A percentile compares a stretch with the other conserved stretches of the same genome.
Evolutionary conservation across 2,113 vertebrate genomes (phyloP).

Genomic region (Daphoenositta chrysoptera): DNA sequence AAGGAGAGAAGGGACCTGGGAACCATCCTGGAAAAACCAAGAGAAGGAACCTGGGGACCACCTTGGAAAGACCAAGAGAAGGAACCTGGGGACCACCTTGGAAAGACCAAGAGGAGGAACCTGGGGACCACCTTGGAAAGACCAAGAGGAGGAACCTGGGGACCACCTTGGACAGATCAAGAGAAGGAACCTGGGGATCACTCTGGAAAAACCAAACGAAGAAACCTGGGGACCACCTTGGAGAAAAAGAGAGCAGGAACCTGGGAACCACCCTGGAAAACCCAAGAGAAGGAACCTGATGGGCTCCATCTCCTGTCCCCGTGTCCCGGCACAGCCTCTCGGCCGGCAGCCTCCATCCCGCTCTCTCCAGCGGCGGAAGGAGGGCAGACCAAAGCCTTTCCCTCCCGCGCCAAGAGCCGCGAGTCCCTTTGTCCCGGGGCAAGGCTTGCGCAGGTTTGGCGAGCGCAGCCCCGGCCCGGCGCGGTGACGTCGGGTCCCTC

Average conservation of each 20-base stretch:
- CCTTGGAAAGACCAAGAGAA: rapidly evolving
- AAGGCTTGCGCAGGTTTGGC: background rate
- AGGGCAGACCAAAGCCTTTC: background rate
- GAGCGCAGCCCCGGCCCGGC: background rate
- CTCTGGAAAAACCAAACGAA: rapidly evolving
- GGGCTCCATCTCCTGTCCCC: background rate
- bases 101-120: background rate
- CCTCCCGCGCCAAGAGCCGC: background rate
- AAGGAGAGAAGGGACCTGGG: rapidly evolving
- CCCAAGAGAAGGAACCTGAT: too few relatives aligned
- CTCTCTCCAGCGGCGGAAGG: background rate
- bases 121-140: background rate
- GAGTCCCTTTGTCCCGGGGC: background rate
- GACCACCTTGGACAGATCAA: rapidly evolving
- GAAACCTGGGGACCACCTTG: rapidly evolving
- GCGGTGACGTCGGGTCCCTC: background rate
- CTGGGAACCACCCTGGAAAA: rapidly evolving
- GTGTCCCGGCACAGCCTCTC: background rate
- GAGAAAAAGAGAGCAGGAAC: background rate
- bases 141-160: background rate
- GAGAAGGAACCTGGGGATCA: background rate
- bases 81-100: background rate
- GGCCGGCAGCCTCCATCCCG: background rate
- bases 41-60: background rate
- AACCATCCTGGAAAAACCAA: rapidly evolving